These are phyloP conservation scores for Euthynnus affinis DNA, from an alignment of 2,797 vertebrate species.

Conservation along the genomic window DNA sequence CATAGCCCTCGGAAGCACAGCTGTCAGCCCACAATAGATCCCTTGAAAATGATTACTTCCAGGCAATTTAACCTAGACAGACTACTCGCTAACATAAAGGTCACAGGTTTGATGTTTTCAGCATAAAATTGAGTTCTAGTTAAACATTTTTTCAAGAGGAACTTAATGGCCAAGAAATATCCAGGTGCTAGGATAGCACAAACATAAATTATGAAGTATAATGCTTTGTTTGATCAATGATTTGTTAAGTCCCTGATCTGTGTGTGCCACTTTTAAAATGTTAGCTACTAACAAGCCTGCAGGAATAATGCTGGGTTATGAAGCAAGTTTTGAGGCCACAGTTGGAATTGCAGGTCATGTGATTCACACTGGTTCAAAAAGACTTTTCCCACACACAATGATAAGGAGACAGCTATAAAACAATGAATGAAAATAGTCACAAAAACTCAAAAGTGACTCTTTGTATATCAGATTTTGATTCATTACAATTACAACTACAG, in stretches of 20 bases:
- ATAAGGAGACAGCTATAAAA: no score
- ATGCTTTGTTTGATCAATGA: not conserved
- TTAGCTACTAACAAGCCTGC: not conserved
- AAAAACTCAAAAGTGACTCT: no score
- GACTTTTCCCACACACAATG: no score
- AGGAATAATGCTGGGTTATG: not conserved
- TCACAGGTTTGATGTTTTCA: constrained; percentile 37
- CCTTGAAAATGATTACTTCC: constrained; percentile 41
- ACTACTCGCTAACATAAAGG: constrained; percentile 15
- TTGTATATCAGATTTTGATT: no score
- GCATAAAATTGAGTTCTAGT: not conserved
- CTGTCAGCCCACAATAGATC: constrained; percentile 41
- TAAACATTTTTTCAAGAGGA: constrained; percentile 1
- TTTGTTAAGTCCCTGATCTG: not conserved
- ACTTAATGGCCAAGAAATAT: not conserved
- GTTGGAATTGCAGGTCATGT: no score
- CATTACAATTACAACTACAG: no score
- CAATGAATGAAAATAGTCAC: not conserved
- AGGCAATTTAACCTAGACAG: constrained; percentile 35
- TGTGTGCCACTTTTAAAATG: not conserved
- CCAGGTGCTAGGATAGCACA: not conserved
- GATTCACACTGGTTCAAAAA: not conserved
- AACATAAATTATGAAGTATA: not conserved
- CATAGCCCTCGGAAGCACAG: constrained; percentile 8
- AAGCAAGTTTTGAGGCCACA: not conserved